phyloP scores from a whole-genome alignment of 2,797 vertebrate genomes.

The Argya squamiceps region DNA sequence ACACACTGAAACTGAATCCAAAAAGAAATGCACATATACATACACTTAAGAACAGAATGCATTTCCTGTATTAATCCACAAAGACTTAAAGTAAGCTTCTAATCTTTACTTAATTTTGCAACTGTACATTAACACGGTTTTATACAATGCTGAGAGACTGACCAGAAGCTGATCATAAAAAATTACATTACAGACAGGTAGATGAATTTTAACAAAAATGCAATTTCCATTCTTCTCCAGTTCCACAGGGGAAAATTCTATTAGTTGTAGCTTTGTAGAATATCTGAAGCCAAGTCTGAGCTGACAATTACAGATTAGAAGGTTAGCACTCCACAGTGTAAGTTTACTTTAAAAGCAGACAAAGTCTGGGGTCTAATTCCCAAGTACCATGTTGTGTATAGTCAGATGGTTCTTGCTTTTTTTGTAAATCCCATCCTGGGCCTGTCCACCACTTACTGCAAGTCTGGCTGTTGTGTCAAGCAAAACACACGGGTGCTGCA shows the following conservation, averaged over 20 bases:
- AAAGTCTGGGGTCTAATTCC: slow-evolving; percentile 62
- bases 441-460: slow-evolving; percentile 51
- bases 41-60: background rate
- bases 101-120: background rate
- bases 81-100: background rate
- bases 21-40: background rate
- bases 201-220: background rate
- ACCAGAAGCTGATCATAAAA: background rate
- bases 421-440: slow-evolving; percentile 50
- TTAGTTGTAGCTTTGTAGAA: background rate
- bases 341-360: slow-evolving; percentile 67
- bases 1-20: background rate
- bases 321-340: slow-evolving; percentile 43
- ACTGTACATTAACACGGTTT: background rate
- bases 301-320: slow-evolving; percentile 58
- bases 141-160: background rate
- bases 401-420: slow-evolving; percentile 53
- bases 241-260: background rate
- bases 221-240: background rate
- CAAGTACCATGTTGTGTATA: slow-evolving; percentile 58
- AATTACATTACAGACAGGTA: background rate
- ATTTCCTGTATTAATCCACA: background rate
- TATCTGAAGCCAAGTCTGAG: slow-evolving; percentile 14
- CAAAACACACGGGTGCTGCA: slow-evolving; percentile 60
- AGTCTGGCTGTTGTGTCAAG: slow-evolving; percentile 45